Evolutionary conservation across 2,888 invertebrate species (phyloP).

Genomic region (Dione juno): DNA sequence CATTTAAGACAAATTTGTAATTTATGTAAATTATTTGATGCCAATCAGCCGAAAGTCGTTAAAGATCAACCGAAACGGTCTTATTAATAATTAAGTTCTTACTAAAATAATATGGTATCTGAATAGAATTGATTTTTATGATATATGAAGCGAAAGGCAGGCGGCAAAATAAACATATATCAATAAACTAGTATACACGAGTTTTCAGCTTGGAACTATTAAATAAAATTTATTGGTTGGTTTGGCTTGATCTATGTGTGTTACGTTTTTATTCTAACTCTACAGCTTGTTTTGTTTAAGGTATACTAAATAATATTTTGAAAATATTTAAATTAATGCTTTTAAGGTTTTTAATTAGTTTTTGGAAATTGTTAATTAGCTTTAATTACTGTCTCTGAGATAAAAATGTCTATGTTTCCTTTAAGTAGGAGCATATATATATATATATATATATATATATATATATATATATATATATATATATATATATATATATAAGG

Average conservation of each 20-base stretch:
- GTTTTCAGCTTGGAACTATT: constrained; percentile 28
- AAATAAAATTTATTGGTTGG: constrained; percentile 30
- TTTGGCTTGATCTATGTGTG: constrained; percentile 14
- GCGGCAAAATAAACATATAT: constrained; percentile 44
- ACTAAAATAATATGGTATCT: constrained; percentile 37
- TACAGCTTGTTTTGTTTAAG: not conserved
- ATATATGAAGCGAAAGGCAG: constrained; percentile 39
- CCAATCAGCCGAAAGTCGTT: constrained; percentile 33
- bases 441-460: too few species aligned
- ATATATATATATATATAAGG: not conserved
- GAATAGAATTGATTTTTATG: constrained; percentile 45
- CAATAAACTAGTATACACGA: constrained; percentile 29
- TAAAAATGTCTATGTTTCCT: too few species aligned
- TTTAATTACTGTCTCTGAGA: too few species aligned
- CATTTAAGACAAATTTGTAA: constrained; percentile 30
- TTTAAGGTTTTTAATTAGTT: too few species aligned
- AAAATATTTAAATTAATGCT: too few species aligned
- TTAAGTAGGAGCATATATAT: too few species aligned
- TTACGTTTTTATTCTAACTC: constrained; percentile 5
- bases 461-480: too few species aligned
- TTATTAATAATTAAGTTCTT: constrained; percentile 38
- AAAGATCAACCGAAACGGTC: constrained; percentile 37
- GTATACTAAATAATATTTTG: not conserved
- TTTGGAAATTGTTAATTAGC: too few species aligned
- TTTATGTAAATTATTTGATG: constrained; percentile 42